Conservation (phyloP, 2,888 invertebrate species). For the Chrysolina haemoptera region DNA sequence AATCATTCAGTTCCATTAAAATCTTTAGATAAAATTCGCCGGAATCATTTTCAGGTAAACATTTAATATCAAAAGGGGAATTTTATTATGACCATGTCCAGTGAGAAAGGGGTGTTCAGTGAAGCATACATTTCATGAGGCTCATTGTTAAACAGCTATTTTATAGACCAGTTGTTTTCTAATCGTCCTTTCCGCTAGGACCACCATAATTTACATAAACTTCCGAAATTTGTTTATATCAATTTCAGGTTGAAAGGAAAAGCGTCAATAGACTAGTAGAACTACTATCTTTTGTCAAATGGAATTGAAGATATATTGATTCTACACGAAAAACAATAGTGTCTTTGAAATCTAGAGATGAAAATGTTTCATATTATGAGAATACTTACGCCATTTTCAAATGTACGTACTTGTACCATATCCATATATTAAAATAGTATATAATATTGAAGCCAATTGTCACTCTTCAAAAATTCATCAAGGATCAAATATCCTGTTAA, state of each 20-base stretch:
- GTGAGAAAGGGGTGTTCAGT: constrained; percentile 54
- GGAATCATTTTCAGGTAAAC: constrained; percentile 18
- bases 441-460: too few relatives aligned
- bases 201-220: constrained; percentile 22
- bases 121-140: constrained; percentile 52
- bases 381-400: neutral
- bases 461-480: too few relatives aligned
- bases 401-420: too few relatives aligned
- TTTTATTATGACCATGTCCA: constrained; percentile 47
- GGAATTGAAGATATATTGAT: too few relatives aligned
- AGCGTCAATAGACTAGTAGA: too few relatives aligned
- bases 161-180: constrained; percentile 55
- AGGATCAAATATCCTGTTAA: too few relatives aligned
- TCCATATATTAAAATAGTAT: too few relatives aligned
- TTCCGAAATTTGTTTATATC: neutral
- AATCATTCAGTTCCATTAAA: neutral
- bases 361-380: too few relatives aligned
- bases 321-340: too few relatives aligned
- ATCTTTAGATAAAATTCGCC: neutral
- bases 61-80: constrained; percentile 30
- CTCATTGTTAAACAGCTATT: constrained; percentile 55
- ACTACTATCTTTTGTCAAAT: too few relatives aligned
- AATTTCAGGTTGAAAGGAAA: neutral
- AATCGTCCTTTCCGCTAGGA: constrained; percentile 48
- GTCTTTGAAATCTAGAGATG: too few relatives aligned